Conservation (phyloP, 2,888 invertebrate genomes). For the Lithophane socia region DNA sequence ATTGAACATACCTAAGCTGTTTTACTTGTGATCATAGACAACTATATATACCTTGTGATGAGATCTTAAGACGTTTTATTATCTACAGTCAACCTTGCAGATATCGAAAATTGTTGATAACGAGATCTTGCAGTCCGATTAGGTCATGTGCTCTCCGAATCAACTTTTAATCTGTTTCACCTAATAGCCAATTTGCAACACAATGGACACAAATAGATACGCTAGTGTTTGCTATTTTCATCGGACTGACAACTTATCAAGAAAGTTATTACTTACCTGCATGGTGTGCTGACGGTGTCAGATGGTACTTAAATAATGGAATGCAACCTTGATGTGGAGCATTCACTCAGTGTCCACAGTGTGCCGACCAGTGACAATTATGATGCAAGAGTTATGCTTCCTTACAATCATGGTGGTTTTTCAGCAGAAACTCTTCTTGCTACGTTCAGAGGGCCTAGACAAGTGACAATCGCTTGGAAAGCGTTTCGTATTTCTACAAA, state of each 20-base stretch:
- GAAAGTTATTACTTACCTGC: neutral
- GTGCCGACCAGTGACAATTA: neutral
- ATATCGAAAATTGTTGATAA: neutral
- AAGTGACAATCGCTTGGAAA: too few relatives aligned
- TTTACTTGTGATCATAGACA: neutral
- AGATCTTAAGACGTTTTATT: neutral
- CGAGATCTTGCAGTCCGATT: conserved; percentile 11
- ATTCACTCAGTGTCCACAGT: neutral
- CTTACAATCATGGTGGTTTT: neutral
- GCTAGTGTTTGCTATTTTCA: conserved; percentile 4
- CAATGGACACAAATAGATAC: conserved; percentile 13
- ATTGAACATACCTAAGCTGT: neutral
- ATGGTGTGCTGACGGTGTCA: neutral
- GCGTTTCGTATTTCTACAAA: too few relatives aligned
- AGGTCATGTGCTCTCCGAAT: neutral
- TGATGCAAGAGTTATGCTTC: neutral
- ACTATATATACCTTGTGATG: neutral
- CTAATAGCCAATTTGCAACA: conserved; percentile 36
- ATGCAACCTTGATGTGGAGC: neutral
- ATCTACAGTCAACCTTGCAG: neutral
- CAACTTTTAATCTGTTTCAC: conserved; percentile 8
- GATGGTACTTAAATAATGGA: neutral
- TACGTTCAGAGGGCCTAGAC: neutral
- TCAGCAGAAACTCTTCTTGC: neutral
- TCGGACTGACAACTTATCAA: conserved; percentile 6